Base-by-base conservation (phyloP, 2,888 invertebrate genomes). In the Heterodera filipjevi region DNA sequence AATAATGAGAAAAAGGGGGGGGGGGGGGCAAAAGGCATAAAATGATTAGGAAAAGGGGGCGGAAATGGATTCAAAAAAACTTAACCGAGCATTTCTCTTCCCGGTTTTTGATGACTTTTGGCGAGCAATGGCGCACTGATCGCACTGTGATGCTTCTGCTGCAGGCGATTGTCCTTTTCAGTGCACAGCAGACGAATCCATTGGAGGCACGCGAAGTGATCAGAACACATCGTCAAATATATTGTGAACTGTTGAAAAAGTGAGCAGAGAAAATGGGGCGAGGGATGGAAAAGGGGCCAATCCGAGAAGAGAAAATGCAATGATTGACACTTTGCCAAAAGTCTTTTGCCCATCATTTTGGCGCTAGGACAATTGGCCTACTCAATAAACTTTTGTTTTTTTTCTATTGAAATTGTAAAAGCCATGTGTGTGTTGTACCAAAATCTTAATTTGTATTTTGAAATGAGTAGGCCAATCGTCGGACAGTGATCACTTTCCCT, bases 81-180 rank as follows among this genome's bases (percentile, higher is more conserved):
- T 12, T 2, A 76, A 49, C 16, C 16, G 3, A 19, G 66, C 5
- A 59, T 27, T 59, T 5, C 0, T 79, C 27, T 71, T 71, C 2
- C 39, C 81, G 84, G 49, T 84, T 86, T 59, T 76, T 87, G 68
- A 79, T 80, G 22, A 82, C 84, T 16, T 85, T 87, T 71, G 85
- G 82, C 39, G 86, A 85, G n/a, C 81, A 84, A 27, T 95, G 95
- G 93, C 92, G 95, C 44, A 92, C 92, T 68, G 96, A 97, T 91
- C 94, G 94, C 89, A 93, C 94, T 89, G 93, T 97, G 77, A 94
- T 97, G 89, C 92, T 95, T 35, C 93, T 97, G 85, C 92, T 97
- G 90, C 94, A 94, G 88, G 95, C 96, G 84, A 95, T 98, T 81
- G 92, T 77, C 12, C 78, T 84, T 53, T 84, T 84, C 71, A 53